Base-by-base conservation (phyloP, 37 sponge, comb jelly and placozoan species). In the Aplysina aerophoba region DNA sequence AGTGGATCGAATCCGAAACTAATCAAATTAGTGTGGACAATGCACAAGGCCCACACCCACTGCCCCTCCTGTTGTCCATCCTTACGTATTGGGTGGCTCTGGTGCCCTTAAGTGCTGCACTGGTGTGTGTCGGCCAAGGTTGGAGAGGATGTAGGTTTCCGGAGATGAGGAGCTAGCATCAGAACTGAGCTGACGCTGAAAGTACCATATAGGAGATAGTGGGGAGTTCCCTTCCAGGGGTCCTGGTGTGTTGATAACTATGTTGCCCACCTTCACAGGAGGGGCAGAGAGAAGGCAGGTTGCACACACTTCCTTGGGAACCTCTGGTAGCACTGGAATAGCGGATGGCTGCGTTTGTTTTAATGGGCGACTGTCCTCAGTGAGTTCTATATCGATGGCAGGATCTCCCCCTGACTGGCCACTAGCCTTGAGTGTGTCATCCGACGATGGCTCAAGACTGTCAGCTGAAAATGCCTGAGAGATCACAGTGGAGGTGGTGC, bases 121-220 rank as follows among this genome's bases (percentile, higher is more conserved):
- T 54, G 88, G 88, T 34, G 82, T 81, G 11, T 53, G 24, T 31
- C 55, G 21, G 21, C 90, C 87, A 59, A 93, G 83, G 56, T 83
- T 82, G 0, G 89, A 89, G 12, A 85, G 86, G 60, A 93, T 93
- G 85, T 85, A 93, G 12, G 86, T 85, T 5, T 72, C 80, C 27
- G 60, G 81, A 40, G 65, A 55, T 60, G 84, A 81, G 15, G 41
- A n/a, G 24, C 38, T 55, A 66, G 74, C 68, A 34, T 84, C 91
- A 0, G 88, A 79, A 27, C 84, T 66, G 16, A 74, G 39, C 59
- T 87, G 74, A 15, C 78, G 88, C 57, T 66, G 69, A 14, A 79
- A 74, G 59, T 92, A 74, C 93, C 93, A 92, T 30, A 92, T 92
- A 15, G 93, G 93, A 12, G 93, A 92, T 15, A 92, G 84, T 0